A percentile compares a stretch with the other conserved stretches of the same genome.
phyloP scores from a whole-genome alignment of 2,888 invertebrate genomes.

The Cryptops parisi region DNA sequence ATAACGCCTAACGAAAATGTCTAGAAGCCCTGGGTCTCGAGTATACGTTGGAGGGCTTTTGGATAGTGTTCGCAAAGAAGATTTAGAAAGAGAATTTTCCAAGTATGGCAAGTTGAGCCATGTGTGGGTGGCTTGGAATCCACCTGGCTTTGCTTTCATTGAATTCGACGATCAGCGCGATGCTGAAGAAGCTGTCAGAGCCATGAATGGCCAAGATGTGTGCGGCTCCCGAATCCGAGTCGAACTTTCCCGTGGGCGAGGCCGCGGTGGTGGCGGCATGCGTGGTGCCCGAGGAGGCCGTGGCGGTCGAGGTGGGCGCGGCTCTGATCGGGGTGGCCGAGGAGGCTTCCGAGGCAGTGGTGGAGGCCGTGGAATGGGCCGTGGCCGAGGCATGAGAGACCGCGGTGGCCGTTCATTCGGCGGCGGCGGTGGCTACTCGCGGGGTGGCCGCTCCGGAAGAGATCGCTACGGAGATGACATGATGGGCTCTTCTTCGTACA shows the following conservation, averaged over 20 bases:
- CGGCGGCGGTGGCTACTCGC: slow-evolving; percentile 16
- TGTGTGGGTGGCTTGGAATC: slow-evolving; percentile 87
- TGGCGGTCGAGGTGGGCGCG: slow-evolving; percentile 44
- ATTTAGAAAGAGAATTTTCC: slow-evolving; percentile 76
- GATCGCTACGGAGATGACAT: slow-evolving; percentile 20
- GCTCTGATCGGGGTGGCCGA: slow-evolving; percentile 39
- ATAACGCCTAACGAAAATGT: slow-evolving; percentile 9
- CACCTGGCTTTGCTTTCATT: slow-evolving; percentile 86
- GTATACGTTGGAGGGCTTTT: slow-evolving; percentile 76
- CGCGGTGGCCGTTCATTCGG: slow-evolving; percentile 28
- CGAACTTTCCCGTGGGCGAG: slow-evolving; percentile 54
- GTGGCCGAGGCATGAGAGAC: slow-evolving; percentile 36
- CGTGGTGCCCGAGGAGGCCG: slow-evolving; percentile 49
- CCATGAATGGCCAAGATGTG: slow-evolving; percentile 73
- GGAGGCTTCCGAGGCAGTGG: slow-evolving; percentile 37
- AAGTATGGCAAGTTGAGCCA: slow-evolving; percentile 83
- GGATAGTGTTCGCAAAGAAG: slow-evolving; percentile 80
- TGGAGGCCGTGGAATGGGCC: slow-evolving; percentile 35
- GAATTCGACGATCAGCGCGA: slow-evolving; percentile 79
- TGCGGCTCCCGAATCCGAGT: slow-evolving; percentile 75
- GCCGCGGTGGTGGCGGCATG: slow-evolving; percentile 23
- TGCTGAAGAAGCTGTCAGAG: slow-evolving; percentile 77
- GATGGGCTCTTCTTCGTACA: slow-evolving; percentile 5
- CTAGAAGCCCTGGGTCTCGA: slow-evolving; percentile 37
- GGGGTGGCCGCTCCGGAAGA: slow-evolving; percentile 21